Evolutionary conservation across 2,888 invertebrate genomes (phyloP), one percentile per base, ranked within the genome.

Genomic region (Tachystola acroxantha): DNA sequence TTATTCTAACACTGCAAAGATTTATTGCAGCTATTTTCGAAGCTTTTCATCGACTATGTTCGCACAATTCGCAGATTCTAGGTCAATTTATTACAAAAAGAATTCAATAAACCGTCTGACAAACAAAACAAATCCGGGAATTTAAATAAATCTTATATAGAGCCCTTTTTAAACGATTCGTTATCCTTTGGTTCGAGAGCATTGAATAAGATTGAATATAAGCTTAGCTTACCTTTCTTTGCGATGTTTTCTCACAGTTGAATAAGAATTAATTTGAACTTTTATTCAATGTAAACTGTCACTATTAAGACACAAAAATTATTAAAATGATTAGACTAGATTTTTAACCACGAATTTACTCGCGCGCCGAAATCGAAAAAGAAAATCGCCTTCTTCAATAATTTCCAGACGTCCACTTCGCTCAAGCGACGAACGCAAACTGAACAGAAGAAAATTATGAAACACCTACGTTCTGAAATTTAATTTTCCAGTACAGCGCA

Each of bases 401-500:
- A 10, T 9, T 37, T 26, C n/a, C 9, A 34, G 26, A 58, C 72
- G 67, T 61, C 67, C 52, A 40, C 13, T 28, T 43, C 14, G 29
- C 36, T 26, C 36, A 32, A 57, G 46, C 38, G 60, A 39, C 57
- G 41, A 43, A 43, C 57, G 62, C 50, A 53, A 56, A 75, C 75
- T 74, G 68, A 51, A 50, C 40, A 29, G 45, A 62, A 64, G 66
- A 53, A 68, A 72, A 69, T 69, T 59, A 70, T 65, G 57, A 60
- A 73, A 71, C 71, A 73, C 71, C 71, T 69, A 56, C 47, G 51
- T 53, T 51, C 54, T 46, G 39, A 43, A 42, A 46, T 42, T 40
- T 26, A 47, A 61, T 50, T 41, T 56, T 45, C 40, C 29, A 56
- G 42, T 57, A 70, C 46, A 56, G 53, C 66, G 44, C 55, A 74